Evolutionary conservation across 2,113 vertebrate genomes (phyloP), one percentile per base, ranked within the genome.

Genomic region (Entosphenus tridentatus): DNA sequence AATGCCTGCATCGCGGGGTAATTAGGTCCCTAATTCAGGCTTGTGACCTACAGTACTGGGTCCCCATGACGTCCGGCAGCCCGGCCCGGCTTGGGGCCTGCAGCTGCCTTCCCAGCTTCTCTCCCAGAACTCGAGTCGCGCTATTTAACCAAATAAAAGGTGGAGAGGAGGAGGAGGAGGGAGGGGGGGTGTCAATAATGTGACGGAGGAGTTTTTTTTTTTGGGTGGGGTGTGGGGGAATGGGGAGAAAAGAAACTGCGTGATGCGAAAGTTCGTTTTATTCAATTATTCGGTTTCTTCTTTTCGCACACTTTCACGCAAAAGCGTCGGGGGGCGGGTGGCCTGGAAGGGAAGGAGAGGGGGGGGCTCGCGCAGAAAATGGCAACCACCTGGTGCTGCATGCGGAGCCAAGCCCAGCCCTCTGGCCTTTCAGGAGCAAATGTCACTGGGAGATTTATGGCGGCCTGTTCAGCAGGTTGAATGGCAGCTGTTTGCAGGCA

Each of bases 21-120:
- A 65, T 65, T 65, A 65, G 62, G 62, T n/a, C 39, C 62, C 62
- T 65, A 65, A 65, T 65, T 65, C 62, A 65, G 62, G n/a, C 62
- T 21, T 16, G 21, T 65, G 62, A 65, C 62, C 62, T 65, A 21
- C 62, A 65, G 62, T 65, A 65, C 21, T 39, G 39, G 39, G 62
- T 65, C 62, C 21, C 21, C 21, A 21, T 21, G 62, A 65, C 62
- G 10, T 65, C n/a, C 62, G n/a, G 62, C n/a, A 21, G n/a, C 62
- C 21, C 62, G 8, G n/a, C 21, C 62, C 62, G n/a, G 62, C 62
- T 16, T n/a, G n/a, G 62, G n/a, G 62, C n/a, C 62, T 21, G 21
- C 21, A n/a, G 62, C 62, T 65, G n/a, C 21, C 62, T 9, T n/a
- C 21, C n/a, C 62, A n/a, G 21, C n/a, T 65, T 10, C 9, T 11